A percentile compares a stretch with the other conserved stretches of the same genome.
These are phyloP conservation scores for Agriopis marginaria DNA, from an alignment of 2,888 invertebrate genomes.

Conservation along the genomic window DNA sequence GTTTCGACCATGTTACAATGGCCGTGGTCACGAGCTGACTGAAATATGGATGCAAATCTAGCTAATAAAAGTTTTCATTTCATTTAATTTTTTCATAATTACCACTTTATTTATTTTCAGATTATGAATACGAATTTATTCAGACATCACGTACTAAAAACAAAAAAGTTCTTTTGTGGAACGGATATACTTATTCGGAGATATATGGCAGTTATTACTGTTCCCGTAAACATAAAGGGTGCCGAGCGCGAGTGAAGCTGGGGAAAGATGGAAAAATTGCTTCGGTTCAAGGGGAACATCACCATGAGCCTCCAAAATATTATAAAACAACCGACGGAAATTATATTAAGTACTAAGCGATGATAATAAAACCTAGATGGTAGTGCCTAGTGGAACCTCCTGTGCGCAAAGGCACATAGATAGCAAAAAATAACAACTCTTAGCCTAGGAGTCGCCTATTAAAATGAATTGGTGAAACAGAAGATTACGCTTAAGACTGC, in stretches of 20 bases:
- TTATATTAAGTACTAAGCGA: neutral
- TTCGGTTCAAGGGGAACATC: conserved; percentile 14
- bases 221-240: conserved; percentile 17
- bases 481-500: no score
- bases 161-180: conserved; percentile 41
- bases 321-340: conserved; percentile 9
- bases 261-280: conserved; percentile 1
- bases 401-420: no score
- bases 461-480: no score
- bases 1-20: no score
- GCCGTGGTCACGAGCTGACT: no score
- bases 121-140: neutral
- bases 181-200: conserved; percentile 56
- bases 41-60: no score
- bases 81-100: conserved; percentile 35
- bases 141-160: neutral
- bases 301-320: conserved; percentile 25
- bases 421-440: no score
- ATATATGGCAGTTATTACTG: conserved; percentile 49
- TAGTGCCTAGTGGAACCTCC: no score
- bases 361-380: no score
- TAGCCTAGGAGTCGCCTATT: no score
- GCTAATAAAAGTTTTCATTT: no score
- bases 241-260: conserved; percentile 28
- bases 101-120: neutral